Conservation (phyloP, 2,113 vertebrate genomes). For the Spizaetus ornatus region DNA sequence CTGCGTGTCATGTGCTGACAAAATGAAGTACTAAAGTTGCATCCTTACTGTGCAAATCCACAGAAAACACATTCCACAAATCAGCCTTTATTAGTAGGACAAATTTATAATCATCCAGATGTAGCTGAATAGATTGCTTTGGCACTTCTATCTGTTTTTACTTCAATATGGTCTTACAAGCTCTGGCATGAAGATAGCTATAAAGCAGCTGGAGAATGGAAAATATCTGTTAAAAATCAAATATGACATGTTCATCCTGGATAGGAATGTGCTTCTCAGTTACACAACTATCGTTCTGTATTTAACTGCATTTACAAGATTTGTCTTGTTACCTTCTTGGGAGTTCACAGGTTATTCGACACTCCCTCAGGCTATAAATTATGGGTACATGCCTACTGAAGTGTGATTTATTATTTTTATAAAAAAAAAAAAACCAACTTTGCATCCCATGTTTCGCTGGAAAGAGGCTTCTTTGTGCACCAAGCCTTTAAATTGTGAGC, state of each 20-base stretch:
- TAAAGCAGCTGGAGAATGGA: constrained; percentile 34
- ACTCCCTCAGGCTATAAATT: constrained; percentile 51
- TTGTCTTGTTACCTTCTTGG: constrained; percentile 47
- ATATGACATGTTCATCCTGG: constrained; percentile 33
- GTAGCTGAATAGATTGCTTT: neutral
- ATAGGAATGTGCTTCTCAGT: constrained; percentile 36
- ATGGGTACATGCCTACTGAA: constrained; percentile 9
- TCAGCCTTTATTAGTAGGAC: neutral
- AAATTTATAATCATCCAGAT: neutral
- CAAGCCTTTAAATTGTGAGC: constrained; percentile 73
- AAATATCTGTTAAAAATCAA: constrained; percentile 47
- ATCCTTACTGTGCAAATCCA: neutral
- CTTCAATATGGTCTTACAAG: neutral
- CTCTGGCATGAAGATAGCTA: neutral
- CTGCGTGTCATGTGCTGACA: neutral
- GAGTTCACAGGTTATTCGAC: constrained; percentile 12
- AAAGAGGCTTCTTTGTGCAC: constrained; percentile 65
- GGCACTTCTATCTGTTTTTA: neutral
- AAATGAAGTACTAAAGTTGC: neutral
- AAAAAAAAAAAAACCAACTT: neutral
- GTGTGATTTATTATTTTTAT: constrained; percentile 32
- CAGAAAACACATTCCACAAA: neutral
- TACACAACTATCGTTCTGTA: constrained; percentile 14
- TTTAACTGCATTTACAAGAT: constrained; percentile 53
- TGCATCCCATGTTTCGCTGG: neutral